Percentiles rank a stretch among this genome's conserved stretches.
Conservation (phyloP, 2,888 invertebrate genomes). For the Orchestes rusci region DNA sequence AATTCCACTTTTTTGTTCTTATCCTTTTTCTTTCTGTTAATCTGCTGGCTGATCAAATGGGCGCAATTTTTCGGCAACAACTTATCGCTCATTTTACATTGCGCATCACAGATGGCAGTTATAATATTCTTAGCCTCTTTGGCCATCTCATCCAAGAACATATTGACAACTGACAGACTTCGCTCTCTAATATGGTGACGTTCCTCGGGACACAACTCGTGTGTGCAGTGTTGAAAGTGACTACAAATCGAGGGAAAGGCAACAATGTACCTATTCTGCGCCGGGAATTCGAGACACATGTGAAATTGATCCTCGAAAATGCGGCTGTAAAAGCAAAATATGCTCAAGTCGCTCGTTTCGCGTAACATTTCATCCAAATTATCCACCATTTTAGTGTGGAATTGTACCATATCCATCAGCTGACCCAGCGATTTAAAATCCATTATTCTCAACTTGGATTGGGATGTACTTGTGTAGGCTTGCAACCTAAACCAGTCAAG, state of each 20-base stretch:
- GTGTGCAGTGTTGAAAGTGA: constrained; percentile 96
- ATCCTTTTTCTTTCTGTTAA: constrained; percentile 88
- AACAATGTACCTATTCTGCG: constrained; percentile 95
- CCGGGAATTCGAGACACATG: constrained; percentile 97
- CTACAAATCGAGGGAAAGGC: constrained; percentile 97
- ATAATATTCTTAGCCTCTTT: constrained; percentile 98
- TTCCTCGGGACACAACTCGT: constrained; percentile 97
- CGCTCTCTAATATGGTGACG: constrained; percentile 93
- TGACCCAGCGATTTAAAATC: constrained; percentile 84
- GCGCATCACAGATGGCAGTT: constrained; percentile 96
- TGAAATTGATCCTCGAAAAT: constrained; percentile 98
- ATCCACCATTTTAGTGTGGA: constrained; percentile 98
- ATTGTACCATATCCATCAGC: constrained; percentile 90
- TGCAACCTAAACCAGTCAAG: constrained; percentile 95
- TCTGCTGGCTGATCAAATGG: constrained; percentile 77
- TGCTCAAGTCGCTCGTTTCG: constrained; percentile 94
- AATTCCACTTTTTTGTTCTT: constrained; percentile 81
- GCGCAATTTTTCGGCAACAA: constrained; percentile 94
- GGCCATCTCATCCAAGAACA: constrained; percentile 98
- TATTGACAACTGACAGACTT: constrained; percentile 91
- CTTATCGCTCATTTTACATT: constrained; percentile 94
- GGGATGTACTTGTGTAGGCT: constrained; percentile 82
- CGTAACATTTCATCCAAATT: constrained; percentile 93
- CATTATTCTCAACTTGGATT: constrained; percentile 68
- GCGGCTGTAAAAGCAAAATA: constrained; percentile 96